Percentiles rank a stretch among this genome's conserved stretches.
Conservation (phyloP, 2,888 invertebrate genomes). For the Perithous albicinctus region DNA sequence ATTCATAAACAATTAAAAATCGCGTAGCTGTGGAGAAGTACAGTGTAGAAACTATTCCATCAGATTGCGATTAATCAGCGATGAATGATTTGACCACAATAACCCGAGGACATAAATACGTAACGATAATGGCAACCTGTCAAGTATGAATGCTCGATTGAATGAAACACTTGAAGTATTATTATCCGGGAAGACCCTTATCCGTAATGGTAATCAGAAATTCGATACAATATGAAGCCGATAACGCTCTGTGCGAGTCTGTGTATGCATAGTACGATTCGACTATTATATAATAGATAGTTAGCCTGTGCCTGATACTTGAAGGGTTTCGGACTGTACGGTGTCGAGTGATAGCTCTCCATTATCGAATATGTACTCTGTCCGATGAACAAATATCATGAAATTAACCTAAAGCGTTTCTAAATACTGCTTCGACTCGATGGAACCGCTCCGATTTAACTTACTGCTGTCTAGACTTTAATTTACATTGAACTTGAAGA, state of each 20-base stretch:
- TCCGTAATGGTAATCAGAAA: conserved; percentile 59
- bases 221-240: conserved; percentile 48
- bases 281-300: not conserved
- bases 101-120: conserved; percentile 51
- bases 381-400: not conserved
- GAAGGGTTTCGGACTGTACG: not conserved
- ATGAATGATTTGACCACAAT: not conserved
- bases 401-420: not conserved
- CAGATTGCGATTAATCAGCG: conserved; percentile 43
- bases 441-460: not conserved
- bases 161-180: conserved; percentile 62
- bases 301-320: not conserved
- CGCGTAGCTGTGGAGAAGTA: not conserved
- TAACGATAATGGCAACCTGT: conserved; percentile 47
- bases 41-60: conserved; percentile 5
- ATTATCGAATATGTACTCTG: not conserved
- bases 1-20: not conserved
- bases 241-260: conserved; percentile 47
- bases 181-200: conserved; percentile 59
- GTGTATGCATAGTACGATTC: not conserved
- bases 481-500: conserved; percentile 37
- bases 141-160: conserved; percentile 49
- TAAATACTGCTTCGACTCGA: not conserved
- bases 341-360: conserved; percentile 2
- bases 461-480: conserved; percentile 15